Evolutionary conservation across 2,888 invertebrate species (phyloP).

Genomic region (Andrena bicolor): DNA sequence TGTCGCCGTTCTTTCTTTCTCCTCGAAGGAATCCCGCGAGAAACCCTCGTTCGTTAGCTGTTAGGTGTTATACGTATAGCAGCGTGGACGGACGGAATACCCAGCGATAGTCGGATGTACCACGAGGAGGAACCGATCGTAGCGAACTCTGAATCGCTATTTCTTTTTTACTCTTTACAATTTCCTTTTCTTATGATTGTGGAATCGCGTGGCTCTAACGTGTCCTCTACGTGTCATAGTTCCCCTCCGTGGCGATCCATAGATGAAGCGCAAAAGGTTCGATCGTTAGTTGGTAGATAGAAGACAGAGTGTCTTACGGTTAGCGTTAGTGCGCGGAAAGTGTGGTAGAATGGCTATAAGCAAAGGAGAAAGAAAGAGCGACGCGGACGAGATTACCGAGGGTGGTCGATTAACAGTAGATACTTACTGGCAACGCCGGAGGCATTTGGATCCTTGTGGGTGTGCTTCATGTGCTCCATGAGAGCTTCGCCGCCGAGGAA

Average conservation of each 20-base stretch:
- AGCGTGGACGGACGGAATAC: slow-evolving; percentile 39
- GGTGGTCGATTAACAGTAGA: slow-evolving; percentile 64
- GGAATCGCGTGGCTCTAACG: background rate
- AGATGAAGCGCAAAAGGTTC: slow-evolving; percentile 22
- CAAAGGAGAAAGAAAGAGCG: slow-evolving; percentile 44
- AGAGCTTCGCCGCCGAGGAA: slow-evolving; percentile 96
- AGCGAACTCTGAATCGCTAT: background rate
- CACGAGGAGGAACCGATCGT: slow-evolving; percentile 49
- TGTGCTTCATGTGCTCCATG: slow-evolving; percentile 98
- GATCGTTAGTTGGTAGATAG: slow-evolving; percentile 44
- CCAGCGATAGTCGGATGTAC: slow-evolving; percentile 45
- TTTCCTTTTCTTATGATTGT: background rate
- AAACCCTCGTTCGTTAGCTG: slow-evolving; percentile 56
- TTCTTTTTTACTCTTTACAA: background rate
- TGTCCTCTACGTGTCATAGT: background rate
- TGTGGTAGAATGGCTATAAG: background rate
- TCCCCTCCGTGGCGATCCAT: slow-evolving; percentile 3
- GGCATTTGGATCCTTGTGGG: slow-evolving; percentile 96
- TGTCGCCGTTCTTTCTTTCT: slow-evolving; percentile 58
- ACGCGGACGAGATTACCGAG: slow-evolving; percentile 53
- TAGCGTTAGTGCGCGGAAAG: slow-evolving; percentile 32
- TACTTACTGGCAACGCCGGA: slow-evolving; percentile 96
- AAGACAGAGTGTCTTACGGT: slow-evolving; percentile 13
- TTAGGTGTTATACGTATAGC: slow-evolving; percentile 44
- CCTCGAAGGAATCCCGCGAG: slow-evolving; percentile 46